Evolutionary conservation across 1,140 invertebrate genomes (phyloP).

Genomic region (Cydia amplana): DNA sequence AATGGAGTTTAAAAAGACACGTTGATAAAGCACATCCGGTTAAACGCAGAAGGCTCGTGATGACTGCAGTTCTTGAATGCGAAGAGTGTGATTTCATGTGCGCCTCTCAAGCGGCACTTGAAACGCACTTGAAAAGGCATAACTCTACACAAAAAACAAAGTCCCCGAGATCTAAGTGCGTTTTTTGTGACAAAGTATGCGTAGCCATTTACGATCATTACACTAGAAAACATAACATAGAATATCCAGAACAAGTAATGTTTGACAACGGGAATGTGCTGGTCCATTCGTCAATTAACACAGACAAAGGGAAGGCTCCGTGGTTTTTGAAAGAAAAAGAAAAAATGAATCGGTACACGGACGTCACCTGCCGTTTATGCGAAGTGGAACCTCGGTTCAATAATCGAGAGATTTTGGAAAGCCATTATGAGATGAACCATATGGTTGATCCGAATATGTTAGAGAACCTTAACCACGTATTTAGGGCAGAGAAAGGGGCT

Average conservation of each 20-base stretch:
- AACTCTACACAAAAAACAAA: not conserved
- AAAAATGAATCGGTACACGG: not conserved
- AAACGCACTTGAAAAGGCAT: not conserved
- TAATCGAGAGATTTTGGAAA: not conserved
- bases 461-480: not conserved
- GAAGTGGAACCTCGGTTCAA: not conserved
- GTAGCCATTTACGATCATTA: not conserved
- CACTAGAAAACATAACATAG: not conserved
- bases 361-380: not conserved
- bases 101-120: not conserved
- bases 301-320: not conserved
- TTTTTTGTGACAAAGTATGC: not conserved
- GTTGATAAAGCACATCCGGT: not conserved
- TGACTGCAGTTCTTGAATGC: not conserved
- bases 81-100: not conserved
- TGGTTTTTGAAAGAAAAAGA: slow-evolving; percentile 10
- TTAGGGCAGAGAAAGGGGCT: not conserved
- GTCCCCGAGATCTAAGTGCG: not conserved
- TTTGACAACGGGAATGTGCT: not conserved
- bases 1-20: not conserved
- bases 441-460: not conserved
- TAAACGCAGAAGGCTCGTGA: not conserved
- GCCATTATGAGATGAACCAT: not conserved
- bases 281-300: not conserved
- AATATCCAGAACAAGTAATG: not conserved